Conservation (phyloP, 2,113 vertebrate genomes). For the Lepidiolamprologus cunningtoni region DNA sequence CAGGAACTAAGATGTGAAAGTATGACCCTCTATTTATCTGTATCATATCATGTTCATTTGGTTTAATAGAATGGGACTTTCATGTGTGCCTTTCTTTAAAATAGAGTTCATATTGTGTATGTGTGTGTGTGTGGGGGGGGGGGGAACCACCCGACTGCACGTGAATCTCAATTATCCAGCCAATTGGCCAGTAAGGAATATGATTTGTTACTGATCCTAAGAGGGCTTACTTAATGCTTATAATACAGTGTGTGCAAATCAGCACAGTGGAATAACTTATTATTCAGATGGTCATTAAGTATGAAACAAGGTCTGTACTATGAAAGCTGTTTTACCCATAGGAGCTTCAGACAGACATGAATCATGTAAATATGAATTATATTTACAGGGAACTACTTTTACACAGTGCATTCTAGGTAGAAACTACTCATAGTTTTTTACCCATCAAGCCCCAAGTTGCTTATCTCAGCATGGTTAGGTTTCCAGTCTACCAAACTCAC, state of each 20-base stretch:
- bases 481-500: background rate
- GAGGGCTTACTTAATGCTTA: background rate
- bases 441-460: background rate
- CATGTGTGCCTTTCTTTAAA: background rate
- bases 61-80: background rate
- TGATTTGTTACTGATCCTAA: conserved; percentile 4
- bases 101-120: background rate
- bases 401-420: background rate
- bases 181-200: background rate
- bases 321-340: background rate
- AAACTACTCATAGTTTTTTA: background rate
- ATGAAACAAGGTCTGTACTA: background rate
- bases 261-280: background rate
- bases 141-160: background rate
- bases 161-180: conserved; percentile 8
- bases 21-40: background rate
- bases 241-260: background rate
- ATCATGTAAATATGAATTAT: background rate
- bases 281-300: background rate
- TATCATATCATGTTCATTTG: background rate
- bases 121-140: background rate
- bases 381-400: background rate
- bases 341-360: background rate
- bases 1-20: background rate
- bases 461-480: background rate